These are phyloP conservation scores for Phaonia tiefii DNA, from an alignment of 2,888 invertebrate genomes.

Conservation along the genomic window DNA sequence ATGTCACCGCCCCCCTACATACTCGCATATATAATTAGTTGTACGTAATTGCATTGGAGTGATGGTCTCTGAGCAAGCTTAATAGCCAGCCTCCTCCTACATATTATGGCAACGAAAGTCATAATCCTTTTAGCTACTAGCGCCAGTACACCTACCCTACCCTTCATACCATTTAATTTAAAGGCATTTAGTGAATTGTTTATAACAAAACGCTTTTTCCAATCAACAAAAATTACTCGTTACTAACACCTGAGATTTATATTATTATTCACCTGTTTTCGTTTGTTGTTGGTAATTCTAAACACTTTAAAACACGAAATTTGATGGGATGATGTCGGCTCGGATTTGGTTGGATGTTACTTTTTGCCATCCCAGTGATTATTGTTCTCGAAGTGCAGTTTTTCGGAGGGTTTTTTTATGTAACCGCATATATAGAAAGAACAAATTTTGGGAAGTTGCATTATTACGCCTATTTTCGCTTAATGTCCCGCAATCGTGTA, in stretches of 20 bases:
- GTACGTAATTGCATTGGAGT: slow-evolving; percentile 46
- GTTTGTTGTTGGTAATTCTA: not conserved
- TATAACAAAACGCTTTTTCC: slow-evolving; percentile 52
- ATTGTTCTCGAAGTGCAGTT: slow-evolving; percentile 33
- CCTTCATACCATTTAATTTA: slow-evolving; percentile 16
- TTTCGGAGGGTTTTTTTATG: slow-evolving; percentile 38
- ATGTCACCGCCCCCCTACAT: not conserved
- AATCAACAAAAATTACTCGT: slow-evolving; percentile 48
- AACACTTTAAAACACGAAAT: not conserved
- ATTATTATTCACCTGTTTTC: slow-evolving; percentile 17
- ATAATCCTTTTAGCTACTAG: not conserved
- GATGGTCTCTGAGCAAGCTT: slow-evolving; percentile 4
- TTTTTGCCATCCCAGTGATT: slow-evolving; percentile 55
- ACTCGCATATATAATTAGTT: slow-evolving; percentile 22
- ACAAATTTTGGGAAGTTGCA: not conserved
- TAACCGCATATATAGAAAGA: slow-evolving; percentile 28
- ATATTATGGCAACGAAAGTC: not conserved
- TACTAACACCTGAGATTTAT: slow-evolving; percentile 52
- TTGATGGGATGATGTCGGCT: slow-evolving; percentile 22
- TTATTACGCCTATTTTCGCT: slow-evolving; percentile 14
- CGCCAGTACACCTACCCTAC: not conserved
- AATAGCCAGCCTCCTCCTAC: not conserved
- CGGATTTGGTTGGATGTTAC: slow-evolving; percentile 43
- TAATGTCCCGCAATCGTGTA: not conserved
- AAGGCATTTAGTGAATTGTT: slow-evolving; percentile 56